Evolutionary conservation across 1,140 invertebrate species (phyloP), one percentile per base, ranked within the genome.

Genomic region (Homalodisca vitripennis): DNA sequence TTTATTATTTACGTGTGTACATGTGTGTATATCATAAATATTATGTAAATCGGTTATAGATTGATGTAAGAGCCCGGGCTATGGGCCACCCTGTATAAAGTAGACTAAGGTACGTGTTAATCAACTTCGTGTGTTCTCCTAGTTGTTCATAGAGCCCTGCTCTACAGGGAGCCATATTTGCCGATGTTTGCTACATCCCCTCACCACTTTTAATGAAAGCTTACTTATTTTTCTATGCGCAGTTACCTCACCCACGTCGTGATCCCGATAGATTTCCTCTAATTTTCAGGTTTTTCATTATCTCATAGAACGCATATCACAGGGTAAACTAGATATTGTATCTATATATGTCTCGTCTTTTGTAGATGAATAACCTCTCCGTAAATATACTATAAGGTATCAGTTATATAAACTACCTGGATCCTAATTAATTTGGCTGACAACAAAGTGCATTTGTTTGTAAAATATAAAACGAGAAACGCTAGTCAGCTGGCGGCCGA

Each of bases 11-110:
- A 68, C 48, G 67, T 68, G 53, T 62, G 53, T 68, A 62, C 32
- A 68, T 68, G 34, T 34, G 32, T 57, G 53, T 68, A 68, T 68
- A 68, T 60, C 67, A 32, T 60, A 41, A 68, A 68, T 68, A 68
- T 46, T 30, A 27, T 60, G 55, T 60, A 60, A 26, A 60, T 60
- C 27, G 55, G 55, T 6, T 60, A 60, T 12, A 30, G 12, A 13
- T 26, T 12, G 24, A 27, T 60, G 27, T 60, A 13, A n/a, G 10
- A 6, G 13, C 12, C 22, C 10, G 6, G 26, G 6, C 55, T 26
- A 3, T 60, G 55, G 6, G 12, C 3, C 3, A 10, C 55, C 27
- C 6, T 60, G 55, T 60, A 60, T 60, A 60, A 60, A 60, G 22
- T 60, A 60, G 55, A 22, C 29, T 60, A 60, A 41, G 34, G 34